phyloP scores from a whole-genome alignment of 2,888 invertebrate species.

The Apodemia zela region DNA sequence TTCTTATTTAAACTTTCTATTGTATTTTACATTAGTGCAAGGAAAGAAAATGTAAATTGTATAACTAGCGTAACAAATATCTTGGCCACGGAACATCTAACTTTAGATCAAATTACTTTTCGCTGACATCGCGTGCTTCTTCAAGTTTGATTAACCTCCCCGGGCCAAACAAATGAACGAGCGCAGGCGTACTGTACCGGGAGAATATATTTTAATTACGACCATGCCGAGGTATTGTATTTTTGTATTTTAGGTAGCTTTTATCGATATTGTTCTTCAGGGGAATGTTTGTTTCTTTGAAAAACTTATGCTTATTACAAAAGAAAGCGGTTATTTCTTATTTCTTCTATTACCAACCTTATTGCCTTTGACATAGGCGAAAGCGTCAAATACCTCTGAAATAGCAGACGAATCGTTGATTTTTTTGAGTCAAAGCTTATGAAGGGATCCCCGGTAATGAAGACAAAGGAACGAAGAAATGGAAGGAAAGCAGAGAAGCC shows the following conservation, averaged over 20 bases:
- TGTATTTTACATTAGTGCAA: constrained; percentile 28
- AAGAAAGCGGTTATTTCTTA: too few species aligned
- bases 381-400: too few species aligned
- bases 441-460: too few species aligned
- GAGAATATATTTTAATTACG: constrained; percentile 24
- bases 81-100: constrained; percentile 53
- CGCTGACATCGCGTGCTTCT: constrained; percentile 54
- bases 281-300: background rate
- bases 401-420: too few species aligned
- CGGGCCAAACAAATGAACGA: constrained; percentile 49
- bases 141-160: constrained; percentile 64
- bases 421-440: too few species aligned
- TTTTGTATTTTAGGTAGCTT: constrained; percentile 11
- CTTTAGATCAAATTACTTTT: constrained; percentile 69
- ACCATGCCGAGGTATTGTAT: constrained; percentile 10
- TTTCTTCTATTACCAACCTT: too few species aligned
- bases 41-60: constrained; percentile 56
- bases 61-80: constrained; percentile 64
- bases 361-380: too few species aligned
- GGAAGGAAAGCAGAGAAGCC: too few species aligned
- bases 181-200: constrained; percentile 28
- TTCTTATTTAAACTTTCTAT: background rate
- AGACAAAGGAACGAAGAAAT: too few species aligned
- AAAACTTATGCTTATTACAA: too few species aligned
- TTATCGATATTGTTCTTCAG: background rate